Percentiles rank a stretch among this genome's conserved stretches.
phyloP scores from a whole-genome alignment of 2,888 invertebrate genomes.

The Rhopalosiphum nymphaeae region DNA sequence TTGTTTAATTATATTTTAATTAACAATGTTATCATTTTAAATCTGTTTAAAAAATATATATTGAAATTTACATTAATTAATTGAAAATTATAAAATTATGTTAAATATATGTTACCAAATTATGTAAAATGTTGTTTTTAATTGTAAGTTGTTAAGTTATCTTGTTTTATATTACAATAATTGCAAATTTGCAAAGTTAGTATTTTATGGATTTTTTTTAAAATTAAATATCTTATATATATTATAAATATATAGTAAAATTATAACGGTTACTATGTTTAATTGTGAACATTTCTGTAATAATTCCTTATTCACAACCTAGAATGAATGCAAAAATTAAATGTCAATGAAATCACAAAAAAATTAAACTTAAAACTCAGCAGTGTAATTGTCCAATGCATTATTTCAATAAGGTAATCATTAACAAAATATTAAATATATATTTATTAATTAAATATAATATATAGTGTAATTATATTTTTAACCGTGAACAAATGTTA shows the following conservation, averaged over 20 bases:
- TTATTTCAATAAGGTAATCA: not conserved
- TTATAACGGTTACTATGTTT: not conserved
- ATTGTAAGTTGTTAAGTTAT: not conserved
- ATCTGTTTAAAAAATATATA: not conserved
- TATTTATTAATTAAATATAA: no score
- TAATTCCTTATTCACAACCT: not conserved
- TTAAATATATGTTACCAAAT: not conserved
- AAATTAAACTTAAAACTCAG: not conserved
- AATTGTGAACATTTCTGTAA: not conserved
- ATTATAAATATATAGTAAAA: not conserved
- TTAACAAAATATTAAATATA: not conserved
- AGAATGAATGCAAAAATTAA: not conserved
- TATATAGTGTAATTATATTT: not conserved
- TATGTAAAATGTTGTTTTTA: not conserved
- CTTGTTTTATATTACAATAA: not conserved
- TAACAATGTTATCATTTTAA: not conserved
- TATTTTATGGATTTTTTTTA: not conserved
- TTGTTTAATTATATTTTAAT: not conserved
- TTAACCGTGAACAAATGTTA: not conserved
- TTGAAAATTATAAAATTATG: not conserved
- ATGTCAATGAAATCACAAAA: not conserved
- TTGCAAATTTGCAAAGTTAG: not conserved
- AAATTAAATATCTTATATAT: not conserved
- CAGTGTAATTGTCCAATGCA: no score
- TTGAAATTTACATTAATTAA: not conserved